Conservation (phyloP, 2,113 vertebrate species). For the Channa argus region DNA sequence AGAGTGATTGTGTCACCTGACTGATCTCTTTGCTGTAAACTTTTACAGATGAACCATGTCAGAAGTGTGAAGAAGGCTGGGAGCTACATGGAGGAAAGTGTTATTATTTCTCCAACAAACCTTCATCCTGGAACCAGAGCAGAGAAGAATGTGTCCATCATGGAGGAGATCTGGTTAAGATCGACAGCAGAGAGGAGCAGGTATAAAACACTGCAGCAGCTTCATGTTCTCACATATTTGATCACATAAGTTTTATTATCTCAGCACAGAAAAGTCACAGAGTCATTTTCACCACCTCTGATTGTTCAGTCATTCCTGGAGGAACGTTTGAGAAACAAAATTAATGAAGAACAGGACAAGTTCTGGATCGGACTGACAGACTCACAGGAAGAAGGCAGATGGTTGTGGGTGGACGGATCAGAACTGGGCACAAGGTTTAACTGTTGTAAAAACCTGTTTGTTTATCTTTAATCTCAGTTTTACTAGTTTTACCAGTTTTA, state of each 20-base stretch:
- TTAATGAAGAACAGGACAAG: accelerated
- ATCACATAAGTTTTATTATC: background rate
- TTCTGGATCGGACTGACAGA: constrained; percentile 76
- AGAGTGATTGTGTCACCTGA: too few species aligned
- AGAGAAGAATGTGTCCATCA: too few species aligned
- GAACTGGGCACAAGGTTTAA: constrained; percentile 21
- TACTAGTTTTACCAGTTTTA: too few species aligned
- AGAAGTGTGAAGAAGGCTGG: too few species aligned
- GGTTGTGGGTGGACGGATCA: constrained; percentile 65
- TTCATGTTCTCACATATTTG: background rate
- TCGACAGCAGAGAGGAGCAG: too few species aligned
- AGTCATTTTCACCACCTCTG: background rate
- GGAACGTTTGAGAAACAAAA: accelerated
- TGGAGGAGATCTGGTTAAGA: too few species aligned
- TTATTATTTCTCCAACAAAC: too few species aligned
- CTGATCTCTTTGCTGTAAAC: too few species aligned
- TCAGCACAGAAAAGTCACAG: background rate
- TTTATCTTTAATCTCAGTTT: background rate
- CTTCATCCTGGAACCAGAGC: too few species aligned
- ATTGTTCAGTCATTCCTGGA: constrained; percentile 27
- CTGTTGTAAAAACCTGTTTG: background rate
- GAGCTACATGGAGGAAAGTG: too few species aligned
- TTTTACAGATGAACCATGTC: too few species aligned
- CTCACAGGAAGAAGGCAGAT: constrained; percentile 2
- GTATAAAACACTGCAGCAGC: background rate